These are phyloP conservation scores for Callocephalon fimbriatum DNA, from an alignment of 2,113 vertebrate species.

Conservation along the genomic window DNA sequence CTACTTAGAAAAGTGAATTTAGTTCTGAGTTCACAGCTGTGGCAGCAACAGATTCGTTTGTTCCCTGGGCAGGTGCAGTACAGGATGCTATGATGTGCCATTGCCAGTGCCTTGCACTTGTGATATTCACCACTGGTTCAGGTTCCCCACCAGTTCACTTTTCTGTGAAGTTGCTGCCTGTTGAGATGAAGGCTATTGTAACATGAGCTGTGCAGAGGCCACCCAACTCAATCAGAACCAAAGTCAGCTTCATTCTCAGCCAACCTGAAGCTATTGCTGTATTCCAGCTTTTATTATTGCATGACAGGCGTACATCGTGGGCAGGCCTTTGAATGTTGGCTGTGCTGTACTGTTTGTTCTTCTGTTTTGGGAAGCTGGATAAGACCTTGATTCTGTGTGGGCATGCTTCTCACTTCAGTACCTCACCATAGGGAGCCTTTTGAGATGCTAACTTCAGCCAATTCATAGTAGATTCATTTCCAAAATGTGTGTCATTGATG, in stretches of 20 bases:
- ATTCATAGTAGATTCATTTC: not conserved
- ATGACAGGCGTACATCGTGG: not conserved
- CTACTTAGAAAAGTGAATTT: not conserved
- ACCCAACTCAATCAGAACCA: not conserved
- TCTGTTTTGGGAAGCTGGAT: not conserved
- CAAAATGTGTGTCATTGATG: not conserved
- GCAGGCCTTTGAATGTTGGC: not conserved
- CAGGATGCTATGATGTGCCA: rapidly evolving
- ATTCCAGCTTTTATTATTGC: not conserved
- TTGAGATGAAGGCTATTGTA: not conserved
- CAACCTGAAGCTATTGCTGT: not conserved
- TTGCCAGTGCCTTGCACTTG: rapidly evolving
- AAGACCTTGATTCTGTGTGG: not conserved
- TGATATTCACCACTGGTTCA: not conserved
- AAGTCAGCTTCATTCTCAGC: not conserved
- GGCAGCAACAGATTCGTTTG: not conserved
- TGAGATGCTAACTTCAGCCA: not conserved
- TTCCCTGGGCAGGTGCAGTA: not conserved
- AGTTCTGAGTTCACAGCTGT: not conserved
- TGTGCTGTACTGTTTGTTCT: not conserved
- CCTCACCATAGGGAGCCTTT: not conserved
- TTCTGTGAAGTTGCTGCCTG: not conserved
- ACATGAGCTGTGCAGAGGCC: not conserved
- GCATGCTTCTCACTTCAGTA: not conserved
- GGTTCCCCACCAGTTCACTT: not conserved